Conservation (phyloP, 1,140 invertebrate genomes). For the Cepaea nemoralis region DNA sequence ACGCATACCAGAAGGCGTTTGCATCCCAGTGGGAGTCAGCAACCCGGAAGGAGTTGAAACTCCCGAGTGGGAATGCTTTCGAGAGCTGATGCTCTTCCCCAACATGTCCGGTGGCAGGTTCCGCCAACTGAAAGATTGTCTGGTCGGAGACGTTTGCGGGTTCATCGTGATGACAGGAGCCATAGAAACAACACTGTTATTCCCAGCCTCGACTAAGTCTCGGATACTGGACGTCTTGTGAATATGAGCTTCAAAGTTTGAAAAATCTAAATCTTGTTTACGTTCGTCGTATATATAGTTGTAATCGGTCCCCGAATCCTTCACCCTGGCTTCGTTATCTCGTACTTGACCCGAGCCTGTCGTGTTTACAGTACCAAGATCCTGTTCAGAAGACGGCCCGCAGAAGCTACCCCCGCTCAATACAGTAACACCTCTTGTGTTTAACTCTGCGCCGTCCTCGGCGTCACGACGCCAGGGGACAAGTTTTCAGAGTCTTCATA, state of each 20-base stretch:
- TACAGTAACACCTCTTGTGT: not conserved
- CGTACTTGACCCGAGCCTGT: not conserved
- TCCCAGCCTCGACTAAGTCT: not conserved
- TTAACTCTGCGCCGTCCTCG: not conserved
- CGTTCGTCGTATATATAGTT: not conserved
- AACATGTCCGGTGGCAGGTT: not conserved
- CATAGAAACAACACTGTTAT: conserved; percentile 1
- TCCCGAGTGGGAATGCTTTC: not conserved
- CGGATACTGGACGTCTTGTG: not conserved
- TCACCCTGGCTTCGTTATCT: not conserved
- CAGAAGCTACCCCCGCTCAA: not conserved
- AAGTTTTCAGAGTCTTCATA: not conserved
- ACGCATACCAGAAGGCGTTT: not conserved
- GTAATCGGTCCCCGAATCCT: not conserved
- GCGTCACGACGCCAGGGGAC: not conserved
- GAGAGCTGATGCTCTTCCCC: not conserved
- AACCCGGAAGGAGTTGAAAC: not conserved
- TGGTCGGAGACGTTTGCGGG: not conserved
- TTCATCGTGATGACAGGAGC: not conserved
- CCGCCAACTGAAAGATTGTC: not conserved
- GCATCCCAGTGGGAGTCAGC: not conserved
- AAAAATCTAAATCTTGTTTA: conserved; percentile 9
- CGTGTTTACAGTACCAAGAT: not conserved
- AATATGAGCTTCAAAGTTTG: not conserved
- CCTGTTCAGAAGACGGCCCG: not conserved